Percentiles rank a stretch among this genome's conserved stretches.
Evolutionary conservation across 1,140 invertebrate genomes (phyloP).

Genomic region (Caenorhabditis tropicalis): DNA sequence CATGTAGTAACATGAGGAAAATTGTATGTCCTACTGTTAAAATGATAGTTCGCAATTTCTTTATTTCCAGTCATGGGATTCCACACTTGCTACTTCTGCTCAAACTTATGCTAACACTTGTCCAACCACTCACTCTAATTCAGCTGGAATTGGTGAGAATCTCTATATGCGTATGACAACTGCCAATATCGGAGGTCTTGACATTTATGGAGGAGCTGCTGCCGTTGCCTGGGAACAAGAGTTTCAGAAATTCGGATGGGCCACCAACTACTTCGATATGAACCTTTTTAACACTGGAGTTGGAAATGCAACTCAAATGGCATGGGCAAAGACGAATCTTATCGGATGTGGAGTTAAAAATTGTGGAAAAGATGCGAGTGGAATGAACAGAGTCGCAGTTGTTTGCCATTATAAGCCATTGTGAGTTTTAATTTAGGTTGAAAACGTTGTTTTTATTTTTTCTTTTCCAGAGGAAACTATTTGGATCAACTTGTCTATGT

Average conservation of each 20-base stretch:
- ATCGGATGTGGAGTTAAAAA: constrained; percentile 45
- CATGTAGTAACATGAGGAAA: constrained; percentile 16
- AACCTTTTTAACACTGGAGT: constrained; percentile 7
- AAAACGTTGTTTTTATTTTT: background rate
- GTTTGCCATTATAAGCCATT: constrained; percentile 30
- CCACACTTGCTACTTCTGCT: constrained; percentile 1
- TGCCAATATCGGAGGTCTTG: background rate
- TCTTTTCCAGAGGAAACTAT: background rate
- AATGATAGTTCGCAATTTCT: background rate
- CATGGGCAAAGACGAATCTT: constrained; percentile 20
- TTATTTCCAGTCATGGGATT: constrained; percentile 27
- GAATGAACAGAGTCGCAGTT: constrained; percentile 22
- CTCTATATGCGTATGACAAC: background rate
- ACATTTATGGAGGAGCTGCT: constrained; percentile 32
- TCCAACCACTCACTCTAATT: background rate
- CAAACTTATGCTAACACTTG: constrained; percentile 42
- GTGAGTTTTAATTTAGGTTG: background rate
- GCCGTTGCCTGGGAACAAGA: constrained; percentile 4
- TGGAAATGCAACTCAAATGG: constrained; percentile 40
- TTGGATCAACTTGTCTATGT: constrained; percentile 15
- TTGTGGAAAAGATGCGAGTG: background rate
- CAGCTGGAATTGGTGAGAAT: constrained; percentile 36
- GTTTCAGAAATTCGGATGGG: constrained; percentile 42
- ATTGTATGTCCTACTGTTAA: background rate
- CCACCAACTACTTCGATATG: background rate